Evolutionary conservation across 2,888 invertebrate genomes (phyloP), one percentile per base, ranked within the genome.

Genomic region (Chrysolina haemoptera): DNA sequence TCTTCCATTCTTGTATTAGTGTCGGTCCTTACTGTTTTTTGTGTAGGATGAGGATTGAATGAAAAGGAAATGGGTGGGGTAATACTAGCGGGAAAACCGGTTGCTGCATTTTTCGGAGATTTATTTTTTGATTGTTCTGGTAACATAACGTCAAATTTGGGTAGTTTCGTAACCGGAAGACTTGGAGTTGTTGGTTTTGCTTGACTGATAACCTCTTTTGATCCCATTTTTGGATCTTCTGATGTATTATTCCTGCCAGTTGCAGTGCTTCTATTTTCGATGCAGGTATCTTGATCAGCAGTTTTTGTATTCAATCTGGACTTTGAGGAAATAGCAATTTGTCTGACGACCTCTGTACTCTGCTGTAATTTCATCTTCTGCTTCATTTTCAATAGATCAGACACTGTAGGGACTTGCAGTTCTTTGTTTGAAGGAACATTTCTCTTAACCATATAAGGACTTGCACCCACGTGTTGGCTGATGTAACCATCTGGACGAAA

Each of bases 331-430:
- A 89, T 90, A 16, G 92, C 90, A 64, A 92, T 90, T 83, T 91
- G 91, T 46, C 93, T 88, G 12, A 92, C 92, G 10, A 90, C 89
- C 73, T 90, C 90, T 0, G 93, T 93, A 8, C 91, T 89, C 80
- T 90, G 90, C 80, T 92, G 92, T 67, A 92, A 85, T 62, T 90
- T 86, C 27, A 91, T 88, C 86, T 90, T 88, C 86, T 90, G 89
- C 84, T 91, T 92, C 82, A 93, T 87, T 76, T 90, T 90, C 50
- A 93, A 83, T 73, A 93, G 87, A 80, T 92, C 92, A 3, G 92
- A 90, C 82, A 93, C 91, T 3, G 91, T 90, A 8, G 93, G 93
- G 64, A 93, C 90, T 76, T 90, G 89, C 14, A 92, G 86, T 80
- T 91, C 91, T 81, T 86, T 87, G 70, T 82, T 87, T 9, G 85